Evolutionary conservation across 1,140 invertebrate species (phyloP), one percentile per base, ranked within the genome.

Genomic region (Drosophila ohnishii): DNA sequence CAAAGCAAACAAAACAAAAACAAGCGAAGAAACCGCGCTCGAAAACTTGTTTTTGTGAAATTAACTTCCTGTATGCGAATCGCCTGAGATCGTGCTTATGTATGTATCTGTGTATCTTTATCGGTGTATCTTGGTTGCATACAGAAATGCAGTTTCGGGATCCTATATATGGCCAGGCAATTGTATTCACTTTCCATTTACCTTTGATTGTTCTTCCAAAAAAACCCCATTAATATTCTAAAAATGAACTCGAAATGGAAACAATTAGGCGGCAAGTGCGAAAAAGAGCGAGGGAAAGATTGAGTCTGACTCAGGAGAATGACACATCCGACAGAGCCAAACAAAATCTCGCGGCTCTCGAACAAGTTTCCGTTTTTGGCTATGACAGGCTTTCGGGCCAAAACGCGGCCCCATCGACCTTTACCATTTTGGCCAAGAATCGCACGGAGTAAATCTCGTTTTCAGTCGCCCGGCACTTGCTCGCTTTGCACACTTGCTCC

Each of bases 341-440:
- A 35, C 34, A 16, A 55, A 35, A 59, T 42, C 35, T 50, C 7
- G 6, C 42, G 44, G 14, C 51, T 30, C 44, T 71, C 28, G n/a
- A 69, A 50, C 69, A 71, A 69, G 66, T 72, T 71, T 72, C 69
- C 53, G 32, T 72, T 71, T 72, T 72, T 71, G 69, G 69, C 69
- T 72, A 59, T 44, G 69, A 42, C 69, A 42, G 64, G 64, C 65
- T 71, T 40, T 58, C 30, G 22, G 42, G 28, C 40, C 19, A 10
- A 8, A 48, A 13, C 58, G 22, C 48, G 28, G 19, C 42, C 34
- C 28, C 51, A 48, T 19, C 59, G 66, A 72, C 69, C 69, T 72
- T 72, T 72, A 72, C 69, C 69, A 72, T 72, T 72, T 72, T 50
- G 53, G 51, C 39, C 65, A 72, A 59, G 44, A 59, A 59, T 35